phyloP scores from a whole-genome alignment of 30 jellyfish, hydroid and myxozoan genomes.

The Mastigias papua region DNA sequence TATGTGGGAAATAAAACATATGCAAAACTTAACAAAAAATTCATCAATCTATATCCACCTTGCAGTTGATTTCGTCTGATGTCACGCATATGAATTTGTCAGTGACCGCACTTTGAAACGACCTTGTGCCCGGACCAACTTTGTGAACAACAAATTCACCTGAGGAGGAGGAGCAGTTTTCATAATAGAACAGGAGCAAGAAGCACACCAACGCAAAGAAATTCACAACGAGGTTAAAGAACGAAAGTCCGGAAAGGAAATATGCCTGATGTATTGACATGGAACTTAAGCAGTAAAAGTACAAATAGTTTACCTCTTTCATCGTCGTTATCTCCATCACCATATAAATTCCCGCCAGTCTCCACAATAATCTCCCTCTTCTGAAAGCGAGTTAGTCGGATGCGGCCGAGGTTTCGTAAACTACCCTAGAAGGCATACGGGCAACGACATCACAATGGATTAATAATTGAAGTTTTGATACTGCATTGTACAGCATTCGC shows the following conservation, averaged over 20 bases:
- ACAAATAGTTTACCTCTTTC: slow-evolving; percentile 76
- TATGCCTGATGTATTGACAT: no score
- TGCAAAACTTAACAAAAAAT: no score
- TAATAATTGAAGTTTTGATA: no score
- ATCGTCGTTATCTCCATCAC: slow-evolving; percentile 65
- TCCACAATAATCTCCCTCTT: slow-evolving; percentile 26
- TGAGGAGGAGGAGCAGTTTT: neutral
- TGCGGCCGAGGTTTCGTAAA: slow-evolving; percentile 62
- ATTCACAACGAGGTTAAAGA: no score
- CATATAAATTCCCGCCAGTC: slow-evolving; percentile 43
- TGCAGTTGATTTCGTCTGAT: slow-evolving; percentile 52
- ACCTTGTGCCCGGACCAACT: slow-evolving; percentile 52
- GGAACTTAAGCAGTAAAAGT: no score
- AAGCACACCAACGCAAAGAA: no score
- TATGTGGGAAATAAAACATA: no score
- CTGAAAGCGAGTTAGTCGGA: slow-evolving; percentile 14
- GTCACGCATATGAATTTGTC: slow-evolving; percentile 63
- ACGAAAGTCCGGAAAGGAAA: no score
- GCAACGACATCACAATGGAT: neutral
- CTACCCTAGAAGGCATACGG: slow-evolving; percentile 23
- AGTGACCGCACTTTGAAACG: slow-evolving; percentile 75
- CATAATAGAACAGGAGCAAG: neutral
- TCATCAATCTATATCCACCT: slow-evolving; percentile 50
- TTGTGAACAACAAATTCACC: slow-evolving; percentile 78
- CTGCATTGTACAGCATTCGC: no score